Conservation (phyloP, 2,888 invertebrate genomes). For the Lymantria dispar region DNA sequence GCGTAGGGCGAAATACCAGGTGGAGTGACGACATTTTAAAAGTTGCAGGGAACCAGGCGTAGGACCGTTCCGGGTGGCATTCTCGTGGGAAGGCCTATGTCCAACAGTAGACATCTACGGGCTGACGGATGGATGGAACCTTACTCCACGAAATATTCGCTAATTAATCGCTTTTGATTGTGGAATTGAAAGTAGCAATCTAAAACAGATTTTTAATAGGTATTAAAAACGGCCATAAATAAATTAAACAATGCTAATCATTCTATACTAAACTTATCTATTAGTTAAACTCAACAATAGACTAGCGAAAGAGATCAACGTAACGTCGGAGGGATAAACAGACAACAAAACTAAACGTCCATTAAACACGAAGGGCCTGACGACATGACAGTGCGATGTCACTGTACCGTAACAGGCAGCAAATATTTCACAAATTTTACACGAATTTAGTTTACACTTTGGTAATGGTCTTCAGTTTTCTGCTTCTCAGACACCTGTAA, state of each 20-base stretch:
- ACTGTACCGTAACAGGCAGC: constrained; percentile 15
- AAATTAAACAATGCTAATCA: constrained; percentile 31
- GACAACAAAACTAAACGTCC: constrained; percentile 28
- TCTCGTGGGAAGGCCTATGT: too few relatives aligned
- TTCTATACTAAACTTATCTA: constrained; percentile 28
- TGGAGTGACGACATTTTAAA: too few relatives aligned
- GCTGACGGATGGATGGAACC: too few relatives aligned
- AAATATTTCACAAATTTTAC: constrained; percentile 25
- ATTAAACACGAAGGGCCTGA: constrained; percentile 20
- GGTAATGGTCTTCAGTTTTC: constrained; percentile 65
- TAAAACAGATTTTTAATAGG: neutral
- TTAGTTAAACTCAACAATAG: constrained; percentile 38
- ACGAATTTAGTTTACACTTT: constrained; percentile 58
- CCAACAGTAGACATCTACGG: too few relatives aligned
- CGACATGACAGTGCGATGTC: constrained; percentile 20
- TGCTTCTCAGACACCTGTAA: constrained; percentile 65
- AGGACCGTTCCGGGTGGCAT: too few relatives aligned
- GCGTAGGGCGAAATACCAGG: too few relatives aligned
- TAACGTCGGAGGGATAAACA: constrained; percentile 15
- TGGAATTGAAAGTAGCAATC: too few relatives aligned
- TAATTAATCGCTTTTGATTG: too few relatives aligned
- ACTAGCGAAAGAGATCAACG: constrained; percentile 26
- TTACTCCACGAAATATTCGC: too few relatives aligned
- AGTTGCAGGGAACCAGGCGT: too few relatives aligned
- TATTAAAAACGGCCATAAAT: constrained; percentile 16